Conservation (phyloP, 2,797 vertebrate species). For the Loris lydekkerianus region DNA sequence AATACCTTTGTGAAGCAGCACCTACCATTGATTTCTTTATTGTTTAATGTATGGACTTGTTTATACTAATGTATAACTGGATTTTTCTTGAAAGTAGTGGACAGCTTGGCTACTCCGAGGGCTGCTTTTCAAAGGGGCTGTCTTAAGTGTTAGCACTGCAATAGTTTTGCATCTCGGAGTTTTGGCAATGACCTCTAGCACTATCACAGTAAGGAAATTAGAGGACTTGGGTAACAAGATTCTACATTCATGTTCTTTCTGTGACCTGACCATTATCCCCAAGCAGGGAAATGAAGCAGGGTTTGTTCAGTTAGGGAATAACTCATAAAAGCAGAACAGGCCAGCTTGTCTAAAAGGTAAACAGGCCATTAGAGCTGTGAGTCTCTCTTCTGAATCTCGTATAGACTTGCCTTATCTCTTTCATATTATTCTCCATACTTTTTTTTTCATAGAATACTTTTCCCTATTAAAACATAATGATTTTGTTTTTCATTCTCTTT, state of each 20-base stretch:
- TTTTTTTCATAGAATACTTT: background rate
- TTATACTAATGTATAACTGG: background rate
- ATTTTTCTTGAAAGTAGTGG: background rate
- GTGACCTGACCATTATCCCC: background rate
- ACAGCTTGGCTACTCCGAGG: background rate
- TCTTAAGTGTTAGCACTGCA: background rate
- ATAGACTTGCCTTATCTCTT: background rate
- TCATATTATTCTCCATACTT: background rate
- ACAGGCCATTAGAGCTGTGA: background rate
- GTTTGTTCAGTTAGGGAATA: background rate
- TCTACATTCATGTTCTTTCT: background rate
- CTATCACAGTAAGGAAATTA: background rate
- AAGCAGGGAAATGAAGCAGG: background rate
- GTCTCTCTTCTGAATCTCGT: background rate
- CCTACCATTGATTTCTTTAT: background rate
- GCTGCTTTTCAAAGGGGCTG: background rate
- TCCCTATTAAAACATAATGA: background rate
- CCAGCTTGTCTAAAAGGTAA: background rate
- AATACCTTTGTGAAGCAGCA: background rate
- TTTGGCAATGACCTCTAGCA: background rate
- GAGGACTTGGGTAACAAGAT: background rate
- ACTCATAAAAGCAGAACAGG: background rate
- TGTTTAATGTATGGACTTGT: background rate
- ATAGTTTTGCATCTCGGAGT: background rate
- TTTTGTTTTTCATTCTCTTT: background rate